Evolutionary conservation across 2,113 vertebrate genomes (phyloP), one percentile per base, ranked within the genome.

Genomic region (Percopsis transmontana): DNA sequence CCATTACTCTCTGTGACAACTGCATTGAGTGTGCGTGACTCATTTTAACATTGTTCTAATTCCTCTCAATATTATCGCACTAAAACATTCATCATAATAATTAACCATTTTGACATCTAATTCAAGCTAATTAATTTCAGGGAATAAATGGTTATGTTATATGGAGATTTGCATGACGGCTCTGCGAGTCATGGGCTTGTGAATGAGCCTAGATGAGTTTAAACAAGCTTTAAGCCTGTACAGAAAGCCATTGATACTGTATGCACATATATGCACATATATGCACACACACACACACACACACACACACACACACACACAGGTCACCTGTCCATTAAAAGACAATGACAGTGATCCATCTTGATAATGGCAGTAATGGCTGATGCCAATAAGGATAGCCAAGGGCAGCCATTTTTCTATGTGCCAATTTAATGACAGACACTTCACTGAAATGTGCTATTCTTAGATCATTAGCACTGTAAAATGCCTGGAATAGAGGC

Each of bases 21-120:
- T 81, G 68, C 86, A 83, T 82, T 86, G 79, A 85, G 75, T 79
- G 77, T 71, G 77, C 68, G 72, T 68, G 53, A 89, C 84, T 83
- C 80, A 62, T 87, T 87, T 91, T 87, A 86, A 87, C 81, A 82
- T 90, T 89, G 81, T 87, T 88, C 83, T 85, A 90, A 89, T 86
- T 89, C 82, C 84, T 81, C 79, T 90, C 86, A 87, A 78, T 86
- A 88, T 89, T 89, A 88, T 86, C 84, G 81, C 86, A 87, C 86
- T 88, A 79, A 89, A 88, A 84, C 85, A 89, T 90, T 89, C 72
- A 85, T 89, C 86, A 89, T 80, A 71, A 87, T 88, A 90, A 90
- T 92, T 90, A 89, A 88, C 80, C 83, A 85, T 84, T 90, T 87
- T 88, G 89, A 90, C 84, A 81, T 87, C 76, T 87, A 87, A 91